Evolutionary conservation across 2,888 invertebrate genomes (phyloP).

Genomic region (Cyclophora punctaria): DNA sequence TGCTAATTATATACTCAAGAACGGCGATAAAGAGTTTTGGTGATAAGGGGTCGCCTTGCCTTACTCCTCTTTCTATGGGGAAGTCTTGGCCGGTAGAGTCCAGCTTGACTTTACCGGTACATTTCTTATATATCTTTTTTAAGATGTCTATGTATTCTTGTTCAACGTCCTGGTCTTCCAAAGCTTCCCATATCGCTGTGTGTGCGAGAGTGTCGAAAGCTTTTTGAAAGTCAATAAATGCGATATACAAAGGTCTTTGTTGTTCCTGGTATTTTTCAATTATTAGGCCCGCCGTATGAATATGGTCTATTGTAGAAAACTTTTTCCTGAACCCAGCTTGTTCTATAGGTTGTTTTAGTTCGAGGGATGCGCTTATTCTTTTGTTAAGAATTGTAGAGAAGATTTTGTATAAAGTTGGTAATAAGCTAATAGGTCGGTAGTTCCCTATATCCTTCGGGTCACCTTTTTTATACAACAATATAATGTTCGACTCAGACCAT

Average conservation of each 20-base stretch:
- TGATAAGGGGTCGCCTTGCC: background rate
- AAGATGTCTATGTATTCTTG: slow-evolving; percentile 3
- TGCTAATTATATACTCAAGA: slow-evolving; percentile 7
- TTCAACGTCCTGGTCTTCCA: slow-evolving; percentile 11
- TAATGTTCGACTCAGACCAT: slow-evolving; percentile 4
- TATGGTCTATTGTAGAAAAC: slow-evolving; percentile 9
- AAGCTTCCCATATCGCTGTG: background rate
- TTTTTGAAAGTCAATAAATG: slow-evolving; percentile 8
- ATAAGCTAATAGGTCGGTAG: slow-evolving; percentile 6
- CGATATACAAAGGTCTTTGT: slow-evolving; percentile 1
- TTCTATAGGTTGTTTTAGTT: slow-evolving; percentile 10
- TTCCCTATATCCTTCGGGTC: slow-evolving; percentile 1
- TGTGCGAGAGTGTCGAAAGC: slow-evolving; percentile 4
- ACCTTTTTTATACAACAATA: slow-evolving; percentile 9
- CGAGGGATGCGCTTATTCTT: background rate
- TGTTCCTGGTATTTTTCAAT: slow-evolving; percentile 8
- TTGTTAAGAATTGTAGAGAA: background rate
- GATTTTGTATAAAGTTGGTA: slow-evolving; percentile 6
- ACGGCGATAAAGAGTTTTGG: background rate
- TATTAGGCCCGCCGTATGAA: slow-evolving; percentile 5
- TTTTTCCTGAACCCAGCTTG: slow-evolving; percentile 9
- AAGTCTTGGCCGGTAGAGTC: background rate
- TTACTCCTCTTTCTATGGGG: background rate
- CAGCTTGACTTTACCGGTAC: too few species aligned
- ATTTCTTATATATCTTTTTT: too few species aligned